These are phyloP conservation scores for Campylomormyrus tamandua DNA, from an alignment of 2,113 vertebrate genomes.

Conservation along the genomic window DNA sequence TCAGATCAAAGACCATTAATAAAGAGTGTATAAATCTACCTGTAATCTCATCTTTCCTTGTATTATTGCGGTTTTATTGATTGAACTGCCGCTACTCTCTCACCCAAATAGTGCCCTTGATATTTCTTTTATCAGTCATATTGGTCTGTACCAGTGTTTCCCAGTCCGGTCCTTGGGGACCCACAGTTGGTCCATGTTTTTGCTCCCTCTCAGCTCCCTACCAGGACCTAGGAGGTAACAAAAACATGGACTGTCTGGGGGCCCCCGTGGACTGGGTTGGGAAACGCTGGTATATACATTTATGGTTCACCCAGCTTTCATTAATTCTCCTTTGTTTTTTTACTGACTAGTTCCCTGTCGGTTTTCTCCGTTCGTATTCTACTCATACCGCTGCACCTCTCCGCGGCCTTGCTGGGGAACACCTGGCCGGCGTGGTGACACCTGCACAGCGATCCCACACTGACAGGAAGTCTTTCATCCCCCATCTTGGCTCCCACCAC, in stretches of 20 bases:
- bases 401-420: slow-evolving; percentile 75
- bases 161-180: background rate
- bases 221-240: background rate
- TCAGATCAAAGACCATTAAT: background rate
- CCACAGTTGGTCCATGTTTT: background rate
- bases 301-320: background rate
- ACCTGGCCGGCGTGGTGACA: slow-evolving; percentile 90
- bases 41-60: background rate
- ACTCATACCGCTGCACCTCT: slow-evolving; percentile 30
- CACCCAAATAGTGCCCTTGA: background rate
- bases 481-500: slow-evolving; percentile 88
- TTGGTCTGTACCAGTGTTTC: background rate
- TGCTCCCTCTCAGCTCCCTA: background rate
- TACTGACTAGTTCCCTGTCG: background rate
- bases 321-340: background rate
- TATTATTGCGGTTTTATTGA: background rate
- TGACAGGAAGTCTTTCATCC: slow-evolving; percentile 89
- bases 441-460: slow-evolving; percentile 79
- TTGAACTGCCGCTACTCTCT: background rate
- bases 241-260: background rate
- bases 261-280: background rate
- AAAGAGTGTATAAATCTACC: background rate
- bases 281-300: background rate
- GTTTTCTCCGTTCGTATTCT: background rate
- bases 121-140: background rate